A percentile compares a stretch with the other conserved stretches of the same genome.
Conservation (phyloP, 2,113 vertebrate species). For the Phodopus roborovskii region DNA sequence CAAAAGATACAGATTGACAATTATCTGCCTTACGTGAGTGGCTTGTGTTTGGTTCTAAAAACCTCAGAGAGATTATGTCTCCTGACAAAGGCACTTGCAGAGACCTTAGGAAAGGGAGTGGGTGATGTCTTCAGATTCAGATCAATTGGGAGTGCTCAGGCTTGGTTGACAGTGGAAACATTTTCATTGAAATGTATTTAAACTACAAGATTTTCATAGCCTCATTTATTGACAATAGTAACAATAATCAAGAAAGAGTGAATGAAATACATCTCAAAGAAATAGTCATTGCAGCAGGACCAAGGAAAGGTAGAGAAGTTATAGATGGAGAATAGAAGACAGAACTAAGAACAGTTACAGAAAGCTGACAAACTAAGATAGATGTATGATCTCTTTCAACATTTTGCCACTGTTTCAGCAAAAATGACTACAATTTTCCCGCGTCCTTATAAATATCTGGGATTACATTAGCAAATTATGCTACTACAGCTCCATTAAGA, state of each 20-base stretch:
- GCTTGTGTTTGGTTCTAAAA: constrained; percentile 62
- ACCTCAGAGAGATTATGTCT: constrained; percentile 40
- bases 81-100: background rate
- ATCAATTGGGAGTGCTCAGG: constrained; percentile 23
- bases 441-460: background rate
- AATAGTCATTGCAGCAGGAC: constrained; percentile 1
- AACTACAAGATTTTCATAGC: background rate
- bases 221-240: constrained; percentile 49
- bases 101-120: background rate
- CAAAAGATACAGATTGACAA: constrained; percentile 40
- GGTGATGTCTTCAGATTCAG: constrained; percentile 57
- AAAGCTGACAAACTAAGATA: background rate
- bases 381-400: background rate
- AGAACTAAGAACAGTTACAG: background rate
- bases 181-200: constrained; percentile 38
- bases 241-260: constrained; percentile 31
- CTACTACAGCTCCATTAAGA: background rate
- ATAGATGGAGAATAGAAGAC: background rate
- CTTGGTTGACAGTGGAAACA: constrained; percentile 43
- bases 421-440: background rate
- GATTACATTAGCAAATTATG: background rate
- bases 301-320: background rate
- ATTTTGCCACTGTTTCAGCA: background rate
- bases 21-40: constrained; percentile 35
- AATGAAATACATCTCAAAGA: constrained; percentile 33